Conservation (phyloP, 2,888 invertebrate species). For the Rugalucina vietnamica region DNA sequence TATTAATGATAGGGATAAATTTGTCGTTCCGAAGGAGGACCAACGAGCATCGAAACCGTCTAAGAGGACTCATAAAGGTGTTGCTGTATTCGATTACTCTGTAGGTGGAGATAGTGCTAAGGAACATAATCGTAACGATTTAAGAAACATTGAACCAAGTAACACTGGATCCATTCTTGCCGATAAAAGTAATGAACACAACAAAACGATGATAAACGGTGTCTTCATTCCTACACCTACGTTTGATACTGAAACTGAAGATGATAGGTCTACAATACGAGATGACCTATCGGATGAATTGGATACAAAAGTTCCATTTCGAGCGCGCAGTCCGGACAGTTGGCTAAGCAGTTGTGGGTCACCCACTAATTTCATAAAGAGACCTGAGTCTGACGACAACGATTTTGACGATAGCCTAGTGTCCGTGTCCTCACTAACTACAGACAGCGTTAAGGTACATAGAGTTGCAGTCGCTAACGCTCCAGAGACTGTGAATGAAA, state of each 20-base stretch:
- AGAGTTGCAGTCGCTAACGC: background rate
- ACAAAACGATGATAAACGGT: background rate
- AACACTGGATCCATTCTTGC: background rate
- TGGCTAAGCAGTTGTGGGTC: slow-evolving; percentile 57
- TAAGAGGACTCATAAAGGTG: slow-evolving; percentile 28
- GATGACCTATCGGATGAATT: slow-evolving; percentile 52
- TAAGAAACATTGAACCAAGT: too few relatives aligned
- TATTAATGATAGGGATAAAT: background rate
- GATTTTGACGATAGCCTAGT: slow-evolving; percentile 51
- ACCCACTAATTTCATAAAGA: slow-evolving; percentile 32
- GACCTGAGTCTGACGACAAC: background rate
- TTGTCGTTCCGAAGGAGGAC: background rate
- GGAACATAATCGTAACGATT: background rate
- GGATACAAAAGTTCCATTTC: slow-evolving; percentile 30
- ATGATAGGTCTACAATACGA: slow-evolving; percentile 50
- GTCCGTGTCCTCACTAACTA: background rate
- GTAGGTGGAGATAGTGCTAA: background rate
- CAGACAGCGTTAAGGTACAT: background rate
- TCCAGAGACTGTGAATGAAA: background rate
- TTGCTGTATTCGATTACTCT: slow-evolving; percentile 24
- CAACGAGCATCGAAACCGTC: background rate
- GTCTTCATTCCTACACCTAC: slow-evolving; percentile 26
- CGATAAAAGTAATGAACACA: slow-evolving; percentile 2
- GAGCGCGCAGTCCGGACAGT: slow-evolving; percentile 55
- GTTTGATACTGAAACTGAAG: slow-evolving; percentile 10